These are phyloP conservation scores for Nematostella vectensis DNA, from an alignment of 92 coral and sea anemone genomes.

Conservation along the genomic window DNA sequence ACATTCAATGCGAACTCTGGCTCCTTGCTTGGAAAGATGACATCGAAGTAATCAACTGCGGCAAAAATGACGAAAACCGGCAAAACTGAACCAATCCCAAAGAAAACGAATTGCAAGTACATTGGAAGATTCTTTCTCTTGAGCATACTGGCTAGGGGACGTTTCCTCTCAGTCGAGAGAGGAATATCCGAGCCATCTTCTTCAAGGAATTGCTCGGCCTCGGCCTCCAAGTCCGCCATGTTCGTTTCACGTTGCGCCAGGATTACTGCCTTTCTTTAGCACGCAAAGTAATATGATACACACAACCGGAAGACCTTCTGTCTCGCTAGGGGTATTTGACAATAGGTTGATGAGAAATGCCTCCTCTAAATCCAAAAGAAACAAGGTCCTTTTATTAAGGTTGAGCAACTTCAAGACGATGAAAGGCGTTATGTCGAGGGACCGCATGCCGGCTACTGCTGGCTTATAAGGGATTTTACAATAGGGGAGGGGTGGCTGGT, in stretches of 20 bases:
- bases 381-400: too few species aligned
- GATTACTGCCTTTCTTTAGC: background rate
- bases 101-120: constrained; percentile 83
- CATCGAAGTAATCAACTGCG: constrained; percentile 82
- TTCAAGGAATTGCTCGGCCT: constrained; percentile 56
- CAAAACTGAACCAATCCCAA: constrained; percentile 77
- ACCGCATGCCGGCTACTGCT: too few species aligned
- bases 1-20: constrained; percentile 81
- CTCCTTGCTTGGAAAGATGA: constrained; percentile 67
- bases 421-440: too few species aligned
- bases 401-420: too few species aligned
- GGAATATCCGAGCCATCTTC: constrained; percentile 42
- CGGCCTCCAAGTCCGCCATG: constrained; percentile 85
- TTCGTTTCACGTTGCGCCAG: constrained; percentile 8
- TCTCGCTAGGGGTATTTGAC: too few species aligned
- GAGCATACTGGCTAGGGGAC: constrained; percentile 57
- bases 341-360: too few species aligned
- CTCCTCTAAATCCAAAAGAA: too few species aligned
- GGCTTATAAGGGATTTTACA: too few species aligned
- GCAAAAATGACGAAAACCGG: constrained; percentile 80
- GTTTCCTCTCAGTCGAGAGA: constrained; percentile 34
- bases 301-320: too few species aligned
- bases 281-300: background rate
- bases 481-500: too few species aligned
- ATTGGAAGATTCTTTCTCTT: constrained; percentile 51